A percentile compares a stretch with the other conserved stretches of the same genome.
Evolutionary conservation across 92 coral and sea anemone species (phyloP).

Genomic region (Nematostella vectensis): DNA sequence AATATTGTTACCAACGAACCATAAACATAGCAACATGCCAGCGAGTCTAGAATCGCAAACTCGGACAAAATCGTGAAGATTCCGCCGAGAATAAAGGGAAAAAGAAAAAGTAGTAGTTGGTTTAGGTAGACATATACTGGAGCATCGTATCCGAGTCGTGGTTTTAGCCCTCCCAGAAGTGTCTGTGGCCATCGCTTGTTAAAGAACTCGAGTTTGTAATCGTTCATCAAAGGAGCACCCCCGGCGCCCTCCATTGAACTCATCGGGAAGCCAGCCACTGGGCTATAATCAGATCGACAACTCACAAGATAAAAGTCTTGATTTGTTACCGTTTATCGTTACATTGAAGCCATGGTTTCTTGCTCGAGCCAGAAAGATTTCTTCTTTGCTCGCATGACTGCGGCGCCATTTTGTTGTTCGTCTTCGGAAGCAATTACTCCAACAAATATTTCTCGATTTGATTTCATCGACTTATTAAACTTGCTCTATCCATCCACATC

Average conservation of each 20-base stretch:
- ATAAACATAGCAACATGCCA: conserved; percentile 54
- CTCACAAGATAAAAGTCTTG: not conserved
- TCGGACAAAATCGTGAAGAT: conserved; percentile 69
- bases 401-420: too few species aligned
- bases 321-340: too few species aligned
- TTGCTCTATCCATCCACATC: too few species aligned
- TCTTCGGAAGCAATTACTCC: too few species aligned
- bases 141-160: conserved; percentile 74
- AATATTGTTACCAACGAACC: conserved; percentile 54
- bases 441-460: too few species aligned
- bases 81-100: conserved; percentile 71
- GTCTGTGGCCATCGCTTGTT: conserved; percentile 85
- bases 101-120: conserved; percentile 68
- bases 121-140: conserved; percentile 73
- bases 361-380: too few species aligned
- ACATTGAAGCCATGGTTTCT: too few species aligned
- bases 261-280: conserved; percentile 29
- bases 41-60: conserved; percentile 39
- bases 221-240: conserved; percentile 90
- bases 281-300: not conserved
- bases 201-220: conserved; percentile 94
- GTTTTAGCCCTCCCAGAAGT: conserved; percentile 74
- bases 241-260: conserved; percentile 60
- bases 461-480: too few species aligned
- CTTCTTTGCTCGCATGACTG: too few species aligned